Base-by-base conservation (phyloP, 2,797 vertebrate genomes). In the Erpetoichthys calabaricus region DNA sequence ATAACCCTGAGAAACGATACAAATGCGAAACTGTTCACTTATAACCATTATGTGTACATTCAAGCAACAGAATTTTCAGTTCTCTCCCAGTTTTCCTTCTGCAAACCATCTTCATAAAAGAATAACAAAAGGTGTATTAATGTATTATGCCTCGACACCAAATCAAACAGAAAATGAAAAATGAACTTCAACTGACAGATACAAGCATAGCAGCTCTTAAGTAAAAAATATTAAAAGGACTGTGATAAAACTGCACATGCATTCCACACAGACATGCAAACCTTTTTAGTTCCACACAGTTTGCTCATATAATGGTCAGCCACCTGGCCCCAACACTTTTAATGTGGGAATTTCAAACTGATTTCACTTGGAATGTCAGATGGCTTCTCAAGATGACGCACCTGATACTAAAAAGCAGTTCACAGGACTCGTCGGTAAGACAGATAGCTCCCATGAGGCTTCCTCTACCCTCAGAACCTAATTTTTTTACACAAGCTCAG, bases 381-480 rank as follows among this genome's bases (percentile, higher is more conserved):
- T 94, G 87, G 80, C 70, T 94, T 96, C 90, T 94, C 91, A 93
- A 91, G 89, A 93, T 89, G 89, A 92, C 89, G 86, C 91, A 97
- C 92, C 92, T 96, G 91, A 97, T 94, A 88, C 90, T 91, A 86
- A 92, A 93, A 87, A 80, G 70, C 84, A 87, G 85, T 91, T 94
- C 91, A 92, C 86, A 91, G 77, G 82, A 70, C 77, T 88, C 73
- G 72, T 82, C 67, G 57, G 69, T 74, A 86, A 90, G 88, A 95
- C 62, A 61, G 80, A 97, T 92, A 67, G 74, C 65, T 91, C 92
- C 88, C 90, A 2, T 53, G 89, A 80, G 92, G 68, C 71, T 65
- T 70, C 77, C 85, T 85, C 80, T 79, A 81, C 83, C 85, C 83
- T 86, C 83, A 84, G 75, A 78, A 73, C 75, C 73, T 73, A 64